phyloP scores from a whole-genome alignment of 2,113 vertebrate species.

The Colius striatus region DNA sequence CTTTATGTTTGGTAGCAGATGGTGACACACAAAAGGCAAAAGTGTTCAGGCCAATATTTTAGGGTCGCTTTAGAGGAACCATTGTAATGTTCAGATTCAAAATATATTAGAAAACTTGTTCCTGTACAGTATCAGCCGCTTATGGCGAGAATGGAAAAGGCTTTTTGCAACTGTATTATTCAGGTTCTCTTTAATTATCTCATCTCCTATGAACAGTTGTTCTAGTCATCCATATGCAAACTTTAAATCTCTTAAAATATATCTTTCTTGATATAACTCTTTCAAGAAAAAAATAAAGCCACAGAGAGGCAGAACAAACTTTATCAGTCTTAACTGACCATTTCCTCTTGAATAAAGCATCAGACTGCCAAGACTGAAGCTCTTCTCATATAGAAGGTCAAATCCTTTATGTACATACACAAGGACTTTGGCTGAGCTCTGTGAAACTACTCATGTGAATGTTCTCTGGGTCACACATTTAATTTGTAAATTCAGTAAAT shows the following conservation, averaged over 20 bases:
- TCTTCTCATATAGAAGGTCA: neutral
- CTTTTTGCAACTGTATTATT: neutral
- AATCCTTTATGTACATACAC: neutral
- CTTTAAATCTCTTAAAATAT: neutral
- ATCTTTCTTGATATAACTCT: neutral
- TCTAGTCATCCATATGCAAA: neutral
- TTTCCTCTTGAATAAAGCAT: neutral
- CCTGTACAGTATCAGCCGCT: accelerated
- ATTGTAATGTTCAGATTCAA: neutral
- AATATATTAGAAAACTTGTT: neutral
- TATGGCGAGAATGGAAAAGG: neutral
- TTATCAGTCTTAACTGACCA: neutral
- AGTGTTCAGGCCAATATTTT: neutral
- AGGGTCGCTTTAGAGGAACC: neutral
- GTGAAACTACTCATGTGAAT: neutral
- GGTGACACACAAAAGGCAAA: neutral
- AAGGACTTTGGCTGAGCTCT: neutral
- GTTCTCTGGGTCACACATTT: neutral
- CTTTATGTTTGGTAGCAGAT: neutral
- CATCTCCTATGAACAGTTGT: neutral
- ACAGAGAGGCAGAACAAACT: neutral
- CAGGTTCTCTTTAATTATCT: neutral
- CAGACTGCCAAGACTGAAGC: neutral
- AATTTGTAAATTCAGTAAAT: conserved; percentile 4
- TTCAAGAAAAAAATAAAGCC: neutral